phyloP scores from a whole-genome alignment of 2,113 vertebrate species.

The Rhinolophus ferrumequinum region DNA sequence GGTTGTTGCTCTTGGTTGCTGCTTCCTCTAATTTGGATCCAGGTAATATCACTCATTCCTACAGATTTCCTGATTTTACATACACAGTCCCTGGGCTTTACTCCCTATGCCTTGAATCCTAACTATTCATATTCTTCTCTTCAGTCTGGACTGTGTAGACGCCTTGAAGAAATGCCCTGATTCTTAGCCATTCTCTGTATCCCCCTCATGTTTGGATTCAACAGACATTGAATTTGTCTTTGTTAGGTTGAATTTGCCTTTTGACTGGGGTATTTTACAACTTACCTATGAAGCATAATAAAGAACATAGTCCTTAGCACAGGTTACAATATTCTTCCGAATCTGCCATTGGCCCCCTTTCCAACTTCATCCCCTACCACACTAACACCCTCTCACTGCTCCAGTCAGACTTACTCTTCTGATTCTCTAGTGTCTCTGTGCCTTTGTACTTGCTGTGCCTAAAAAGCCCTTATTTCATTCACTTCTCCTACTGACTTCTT shows the following conservation, averaged over 20 bases:
- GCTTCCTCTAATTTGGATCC: not conserved
- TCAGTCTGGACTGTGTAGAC: not conserved
- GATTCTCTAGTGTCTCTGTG: not conserved
- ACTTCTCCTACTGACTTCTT: not conserved
- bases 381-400: not conserved
- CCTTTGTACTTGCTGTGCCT: conserved; percentile 2
- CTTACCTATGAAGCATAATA: not conserved
- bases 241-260: not conserved
- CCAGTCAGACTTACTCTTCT: not conserved
- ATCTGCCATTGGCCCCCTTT: not conserved
- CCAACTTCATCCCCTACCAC: not conserved
- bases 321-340: not conserved
- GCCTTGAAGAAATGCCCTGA: not conserved
- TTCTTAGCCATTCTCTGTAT: not conserved
- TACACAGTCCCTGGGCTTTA: not conserved
- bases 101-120: not conserved
- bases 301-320: not conserved
- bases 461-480: not conserved
- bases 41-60: not conserved
- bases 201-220: not conserved
- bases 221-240: not conserved
- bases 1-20: not conserved
- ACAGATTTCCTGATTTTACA: not conserved
- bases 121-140: not conserved
- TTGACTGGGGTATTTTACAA: not conserved